Conservation (phyloP, 2,113 vertebrate genomes). For the Cyphomyrus plagiostoma region DNA sequence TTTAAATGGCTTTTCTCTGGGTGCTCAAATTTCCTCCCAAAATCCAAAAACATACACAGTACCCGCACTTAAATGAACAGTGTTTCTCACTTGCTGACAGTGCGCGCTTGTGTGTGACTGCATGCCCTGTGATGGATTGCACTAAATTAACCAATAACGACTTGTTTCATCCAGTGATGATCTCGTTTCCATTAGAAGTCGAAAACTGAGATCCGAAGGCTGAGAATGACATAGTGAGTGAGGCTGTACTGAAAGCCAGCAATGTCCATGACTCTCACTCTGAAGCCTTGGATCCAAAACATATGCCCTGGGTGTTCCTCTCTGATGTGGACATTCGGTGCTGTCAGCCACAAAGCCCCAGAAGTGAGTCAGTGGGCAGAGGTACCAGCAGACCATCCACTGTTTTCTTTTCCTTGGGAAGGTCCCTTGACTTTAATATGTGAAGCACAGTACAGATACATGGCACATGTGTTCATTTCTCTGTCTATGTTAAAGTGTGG, state of each 20-base stretch:
- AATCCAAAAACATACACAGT: not conserved
- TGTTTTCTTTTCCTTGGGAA: not conserved
- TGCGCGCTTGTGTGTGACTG: not conserved
- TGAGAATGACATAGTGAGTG: not conserved
- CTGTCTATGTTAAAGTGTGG: not conserved
- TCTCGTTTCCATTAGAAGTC: not conserved
- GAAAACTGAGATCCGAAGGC: not conserved
- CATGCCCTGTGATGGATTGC: not conserved
- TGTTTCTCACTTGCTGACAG: not conserved
- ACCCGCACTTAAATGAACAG: not conserved
- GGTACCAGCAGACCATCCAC: not conserved
- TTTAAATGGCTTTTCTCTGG: not conserved
- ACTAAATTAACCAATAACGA: not conserved
- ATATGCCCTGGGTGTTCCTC: not conserved
- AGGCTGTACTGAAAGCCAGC: not conserved
- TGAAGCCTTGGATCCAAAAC: not conserved
- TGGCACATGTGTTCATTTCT: not conserved
- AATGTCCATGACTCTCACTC: not conserved
- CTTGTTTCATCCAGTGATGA: not conserved
- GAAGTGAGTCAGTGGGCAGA: not conserved
- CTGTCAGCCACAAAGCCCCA: not conserved
- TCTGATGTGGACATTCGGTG: not conserved
- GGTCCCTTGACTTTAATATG: not conserved
- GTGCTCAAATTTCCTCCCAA: not conserved
- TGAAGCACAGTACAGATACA: not conserved